Evolutionary conservation across 2,797 vertebrate genomes (phyloP), one percentile per base, ranked within the genome.

Genomic region (Crocodylus rhombifer): DNA sequence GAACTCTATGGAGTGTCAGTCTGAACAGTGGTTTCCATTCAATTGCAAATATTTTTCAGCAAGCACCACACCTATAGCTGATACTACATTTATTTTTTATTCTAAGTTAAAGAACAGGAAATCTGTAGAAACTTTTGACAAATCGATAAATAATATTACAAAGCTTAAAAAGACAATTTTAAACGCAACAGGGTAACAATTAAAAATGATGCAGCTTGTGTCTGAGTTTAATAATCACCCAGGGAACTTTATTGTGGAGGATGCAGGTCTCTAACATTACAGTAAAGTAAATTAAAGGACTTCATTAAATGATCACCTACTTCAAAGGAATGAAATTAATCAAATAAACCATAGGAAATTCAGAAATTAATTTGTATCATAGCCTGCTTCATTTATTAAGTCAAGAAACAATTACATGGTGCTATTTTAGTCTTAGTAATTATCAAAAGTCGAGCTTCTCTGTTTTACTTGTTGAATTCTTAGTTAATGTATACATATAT

Each of bases 1-100:
- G 42, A 51, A 87, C 21, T 20, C 13, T 91, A 86, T 94, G 94
- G 90, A 75, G 5, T 92, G 84, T 73, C 82, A 90, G 12, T 82
- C 30, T 90, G 10, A 51, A 90, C 71, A 36, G 57, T 77, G 73
- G 63, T 57, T 95, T 93, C 77, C 18, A 6, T 91, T 81, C 28
- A 81, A 0, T 62, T 81, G 14, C 30, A 79, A 85, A 91, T 82
- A 33, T 20, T 56, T 11, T 5, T 64, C 71, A 87, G 51, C 63
- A 64, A 84, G 61, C 21, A 73, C 33, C 65, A 57, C 26, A 92
- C 76, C 58, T 1, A 0, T 87, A 63, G 7, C 14, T 76, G 5
- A 84, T 57, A 30, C 1, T 76, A 4, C 25, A 26, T 79, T 58
- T 83, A 62, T 81, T 28, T 58, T 71, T 12, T 42, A 51, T 67